Conservation (phyloP, 2,888 invertebrate species). For the Ceramica pisi region DNA sequence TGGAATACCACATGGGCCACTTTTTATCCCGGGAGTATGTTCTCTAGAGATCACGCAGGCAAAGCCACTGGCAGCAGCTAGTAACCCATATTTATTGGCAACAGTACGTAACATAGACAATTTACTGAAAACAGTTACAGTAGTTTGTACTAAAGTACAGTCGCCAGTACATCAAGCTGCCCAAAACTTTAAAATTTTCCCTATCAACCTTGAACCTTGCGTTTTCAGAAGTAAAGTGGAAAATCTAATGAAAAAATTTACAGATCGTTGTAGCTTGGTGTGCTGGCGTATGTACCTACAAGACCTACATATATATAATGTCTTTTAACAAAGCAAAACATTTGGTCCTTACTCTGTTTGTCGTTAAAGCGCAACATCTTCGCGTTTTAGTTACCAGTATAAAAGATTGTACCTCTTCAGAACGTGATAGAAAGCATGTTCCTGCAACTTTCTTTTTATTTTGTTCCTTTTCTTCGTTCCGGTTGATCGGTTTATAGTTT, state of each 20-base stretch:
- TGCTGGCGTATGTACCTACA: too few relatives aligned
- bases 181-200: too few relatives aligned
- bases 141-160: neutral
- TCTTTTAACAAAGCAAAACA: neutral
- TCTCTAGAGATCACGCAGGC: too few relatives aligned
- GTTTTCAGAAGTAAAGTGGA: too few relatives aligned
- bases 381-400: constrained; percentile 21
- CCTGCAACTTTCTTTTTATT: constrained; percentile 17
- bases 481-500: neutral
- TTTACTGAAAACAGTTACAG: neutral
- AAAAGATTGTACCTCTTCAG: constrained; percentile 12
- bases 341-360: constrained; percentile 3
- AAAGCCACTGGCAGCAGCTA: too few relatives aligned
- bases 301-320: too few relatives aligned
- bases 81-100: neutral
- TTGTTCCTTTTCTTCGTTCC: constrained; percentile 12
- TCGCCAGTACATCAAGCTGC: too few relatives aligned
- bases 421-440: constrained; percentile 36
- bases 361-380: constrained; percentile 1
- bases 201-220: too few relatives aligned
- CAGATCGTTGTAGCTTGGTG: too few relatives aligned
- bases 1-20: too few relatives aligned
- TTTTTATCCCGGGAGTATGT: too few relatives aligned
- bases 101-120: neutral
- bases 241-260: too few relatives aligned